Percentiles rank a stretch among this genome's conserved stretches.
phyloP scores from a whole-genome alignment of 2,797 vertebrate species.

The Otus scops region DNA sequence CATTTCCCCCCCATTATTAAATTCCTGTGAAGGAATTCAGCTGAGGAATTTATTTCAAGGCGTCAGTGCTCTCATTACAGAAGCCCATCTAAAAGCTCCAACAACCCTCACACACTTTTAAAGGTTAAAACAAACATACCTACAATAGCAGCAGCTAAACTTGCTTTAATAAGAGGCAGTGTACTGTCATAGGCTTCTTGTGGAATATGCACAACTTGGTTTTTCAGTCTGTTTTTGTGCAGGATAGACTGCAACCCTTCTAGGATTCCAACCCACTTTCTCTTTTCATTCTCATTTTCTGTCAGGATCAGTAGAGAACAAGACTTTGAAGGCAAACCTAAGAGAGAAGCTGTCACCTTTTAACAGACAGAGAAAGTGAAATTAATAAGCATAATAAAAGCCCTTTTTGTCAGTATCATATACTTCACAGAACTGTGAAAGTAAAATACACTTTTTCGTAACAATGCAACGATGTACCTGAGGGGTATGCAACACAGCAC shows the following conservation, averaged over 20 bases:
- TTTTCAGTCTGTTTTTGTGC: conserved; percentile 88
- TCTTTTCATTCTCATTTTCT: conserved; percentile 92
- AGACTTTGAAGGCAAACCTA: conserved; percentile 84
- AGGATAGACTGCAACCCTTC: conserved; percentile 92
- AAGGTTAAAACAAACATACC: conserved; percentile 75
- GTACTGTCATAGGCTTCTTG: conserved; percentile 95
- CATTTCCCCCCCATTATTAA: not conserved
- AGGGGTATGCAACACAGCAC: not conserved
- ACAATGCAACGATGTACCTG: not conserved
- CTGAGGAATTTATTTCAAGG: conserved; percentile 23
- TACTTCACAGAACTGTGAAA: not conserved
- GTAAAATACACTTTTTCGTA: not conserved
- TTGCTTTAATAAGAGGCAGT: conserved; percentile 90
- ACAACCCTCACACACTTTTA: not conserved
- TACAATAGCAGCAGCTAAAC: conserved; percentile 86
- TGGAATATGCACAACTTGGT: conserved; percentile 84
- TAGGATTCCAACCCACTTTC: conserved; percentile 94
- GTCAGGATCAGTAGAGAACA: conserved; percentile 92
- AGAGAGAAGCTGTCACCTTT: conserved; percentile 90
- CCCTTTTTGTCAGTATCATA: not conserved
- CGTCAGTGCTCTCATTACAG: not conserved
- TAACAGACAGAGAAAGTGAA: conserved; percentile 39
- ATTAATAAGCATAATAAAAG: not conserved
- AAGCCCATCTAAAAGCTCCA: not conserved
- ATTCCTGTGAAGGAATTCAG: not conserved